These are phyloP conservation scores for Clamator glandarius DNA, from an alignment of 2,797 vertebrate species.

Conservation along the genomic window DNA sequence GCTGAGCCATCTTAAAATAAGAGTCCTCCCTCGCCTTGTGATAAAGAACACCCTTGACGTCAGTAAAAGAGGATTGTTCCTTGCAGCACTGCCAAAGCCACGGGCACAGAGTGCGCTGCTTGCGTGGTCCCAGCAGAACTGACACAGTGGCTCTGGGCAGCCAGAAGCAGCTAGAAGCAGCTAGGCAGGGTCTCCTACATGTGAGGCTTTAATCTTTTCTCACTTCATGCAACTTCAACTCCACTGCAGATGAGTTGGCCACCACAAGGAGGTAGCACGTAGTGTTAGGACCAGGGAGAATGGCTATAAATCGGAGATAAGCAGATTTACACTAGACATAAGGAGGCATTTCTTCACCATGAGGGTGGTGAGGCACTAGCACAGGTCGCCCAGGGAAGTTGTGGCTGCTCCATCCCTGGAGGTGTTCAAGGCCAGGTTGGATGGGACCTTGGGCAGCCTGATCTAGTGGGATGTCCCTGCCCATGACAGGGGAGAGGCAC, in stretches of 20 bases:
- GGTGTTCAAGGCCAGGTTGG: too few relatives aligned
- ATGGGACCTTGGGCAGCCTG: too few relatives aligned
- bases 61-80: neutral
- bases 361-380: too few relatives aligned
- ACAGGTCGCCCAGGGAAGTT: too few relatives aligned
- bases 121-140: accelerated
- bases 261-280: neutral
- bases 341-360: too few relatives aligned
- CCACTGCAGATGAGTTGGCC: accelerated
- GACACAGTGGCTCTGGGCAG: neutral
- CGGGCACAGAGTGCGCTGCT: accelerated
- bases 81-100: neutral
- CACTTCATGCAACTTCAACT: accelerated
- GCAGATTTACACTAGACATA: too few relatives aligned
- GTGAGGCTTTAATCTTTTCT: neutral
- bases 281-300: too few relatives aligned
- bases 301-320: too few relatives aligned
- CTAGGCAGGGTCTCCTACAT: neutral
- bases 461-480: too few relatives aligned
- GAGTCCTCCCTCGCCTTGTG: accelerated
- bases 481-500: too few relatives aligned
- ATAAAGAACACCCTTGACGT: neutral
- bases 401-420: too few relatives aligned
- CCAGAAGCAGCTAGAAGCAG: neutral
- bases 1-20: neutral